Evolutionary conservation across 1,140 invertebrate species (phyloP), one percentile per base, ranked within the genome.

Genomic region (Ceratosolen fusciceps): DNA sequence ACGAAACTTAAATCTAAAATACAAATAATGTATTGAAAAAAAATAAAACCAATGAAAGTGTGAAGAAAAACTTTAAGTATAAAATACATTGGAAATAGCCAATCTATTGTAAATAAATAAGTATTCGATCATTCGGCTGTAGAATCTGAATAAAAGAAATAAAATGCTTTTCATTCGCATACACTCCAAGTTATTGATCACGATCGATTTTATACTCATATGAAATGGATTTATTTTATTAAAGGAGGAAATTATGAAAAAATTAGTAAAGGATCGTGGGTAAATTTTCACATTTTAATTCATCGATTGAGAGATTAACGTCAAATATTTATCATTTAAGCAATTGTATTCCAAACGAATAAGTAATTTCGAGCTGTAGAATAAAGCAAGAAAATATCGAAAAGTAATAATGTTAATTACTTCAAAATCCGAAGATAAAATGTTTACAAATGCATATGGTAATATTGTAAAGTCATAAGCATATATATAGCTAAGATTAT

Each of bases 331-430:
- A 79, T 74, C 47, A 34, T 73, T 4, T 74, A 79, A 62, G n/a
- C n/a, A 75, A 78, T 83, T 77, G 72, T 77, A 73, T 58, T 54
- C 73, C 68, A 70, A 74, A 34, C 26, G 52, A 72, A 39, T 67
- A 73, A 21, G 77, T 43, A 79, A 62, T 65, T 79, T 79, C 39
- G 47, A 58, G 37, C 68, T 68, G 10, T 58, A 79, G 39, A 24
- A 19, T 68, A 31, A n/a, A 12, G 43, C 68, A 65, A 47, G 16
- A 7, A 19, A 68, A 14, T 49, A 58, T 29, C n/a, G 74, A n/a
- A n/a, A n/a, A n/a, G n/a, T 24, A 24, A 60, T 37, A n/a, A 56
- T 24, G n/a, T 43, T 19, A 56, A 24, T 19, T 56, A 56, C 4
- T 56, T 8, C 21, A 24, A 56, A 21, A 56, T 8, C 16, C n/a